phyloP scores from a whole-genome alignment of 2,113 vertebrate species.

The Cinclus mexicanus region DNA sequence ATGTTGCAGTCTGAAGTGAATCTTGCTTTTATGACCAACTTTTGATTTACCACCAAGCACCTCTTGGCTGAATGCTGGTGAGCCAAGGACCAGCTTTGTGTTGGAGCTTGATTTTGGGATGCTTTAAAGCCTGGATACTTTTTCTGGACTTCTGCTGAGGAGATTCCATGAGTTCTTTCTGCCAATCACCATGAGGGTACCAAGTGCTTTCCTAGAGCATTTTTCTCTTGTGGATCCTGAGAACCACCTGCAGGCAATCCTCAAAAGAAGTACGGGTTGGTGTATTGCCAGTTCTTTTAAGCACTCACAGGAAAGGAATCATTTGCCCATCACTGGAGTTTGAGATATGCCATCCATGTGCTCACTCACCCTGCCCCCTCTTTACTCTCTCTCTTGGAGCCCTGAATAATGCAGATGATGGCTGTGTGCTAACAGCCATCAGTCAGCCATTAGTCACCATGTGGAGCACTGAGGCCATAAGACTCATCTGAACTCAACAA shows the following conservation, averaged over 20 bases:
- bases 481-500: background rate
- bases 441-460: background rate
- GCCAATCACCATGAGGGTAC: background rate
- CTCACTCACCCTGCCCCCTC: background rate
- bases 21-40: background rate
- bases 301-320: background rate
- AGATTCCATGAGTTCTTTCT: background rate
- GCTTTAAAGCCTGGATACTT: background rate
- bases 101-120: background rate
- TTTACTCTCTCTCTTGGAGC: background rate
- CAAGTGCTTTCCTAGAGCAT: background rate
- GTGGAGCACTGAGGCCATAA: background rate
- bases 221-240: background rate
- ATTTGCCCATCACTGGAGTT: background rate
- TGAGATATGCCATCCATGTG: background rate
- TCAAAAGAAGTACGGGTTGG: background rate
- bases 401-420: background rate
- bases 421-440: background rate
- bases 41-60: accelerated
- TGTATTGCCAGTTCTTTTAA: background rate
- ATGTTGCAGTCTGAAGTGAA: background rate
- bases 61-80: background rate
- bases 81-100: background rate
- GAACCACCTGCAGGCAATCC: background rate
- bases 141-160: background rate